Conservation (phyloP, 2,113 vertebrate genomes). For the Felis catus region DNA sequence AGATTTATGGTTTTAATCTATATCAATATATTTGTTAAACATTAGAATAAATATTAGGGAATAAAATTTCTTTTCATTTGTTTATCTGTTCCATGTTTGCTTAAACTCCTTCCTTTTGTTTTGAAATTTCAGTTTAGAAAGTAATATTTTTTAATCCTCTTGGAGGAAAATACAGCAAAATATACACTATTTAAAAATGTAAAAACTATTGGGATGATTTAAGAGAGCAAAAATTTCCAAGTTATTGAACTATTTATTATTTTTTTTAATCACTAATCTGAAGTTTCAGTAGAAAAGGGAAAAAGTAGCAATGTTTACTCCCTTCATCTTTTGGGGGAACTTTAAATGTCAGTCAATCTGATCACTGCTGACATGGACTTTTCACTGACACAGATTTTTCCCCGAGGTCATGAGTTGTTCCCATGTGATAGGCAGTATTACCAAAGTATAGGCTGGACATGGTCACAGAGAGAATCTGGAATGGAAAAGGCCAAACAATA, state of each 20-base stretch:
- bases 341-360: not conserved
- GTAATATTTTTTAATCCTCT: not conserved
- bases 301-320: not conserved
- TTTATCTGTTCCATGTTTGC: not conserved
- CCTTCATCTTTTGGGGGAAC: not conserved
- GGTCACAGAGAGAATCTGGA: not conserved
- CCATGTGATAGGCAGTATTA: not conserved
- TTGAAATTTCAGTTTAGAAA: constrained; percentile 2
- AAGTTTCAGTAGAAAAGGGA: not conserved
- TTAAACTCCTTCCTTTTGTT: not conserved
- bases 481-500: not conserved
- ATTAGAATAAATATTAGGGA: not conserved
- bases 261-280: not conserved
- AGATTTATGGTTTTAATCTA: not conserved
- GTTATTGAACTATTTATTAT: not conserved
- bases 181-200: not conserved
- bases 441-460: not conserved
- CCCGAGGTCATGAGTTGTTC: not conserved
- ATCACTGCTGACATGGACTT: constrained; percentile 33
- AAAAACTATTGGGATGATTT: not conserved
- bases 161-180: not conserved
- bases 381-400: not conserved
- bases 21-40: not conserved
- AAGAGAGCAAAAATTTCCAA: not conserved
- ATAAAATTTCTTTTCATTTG: not conserved